Conservation (phyloP, 2,113 vertebrate species). For the Anser cygnoides region DNA sequence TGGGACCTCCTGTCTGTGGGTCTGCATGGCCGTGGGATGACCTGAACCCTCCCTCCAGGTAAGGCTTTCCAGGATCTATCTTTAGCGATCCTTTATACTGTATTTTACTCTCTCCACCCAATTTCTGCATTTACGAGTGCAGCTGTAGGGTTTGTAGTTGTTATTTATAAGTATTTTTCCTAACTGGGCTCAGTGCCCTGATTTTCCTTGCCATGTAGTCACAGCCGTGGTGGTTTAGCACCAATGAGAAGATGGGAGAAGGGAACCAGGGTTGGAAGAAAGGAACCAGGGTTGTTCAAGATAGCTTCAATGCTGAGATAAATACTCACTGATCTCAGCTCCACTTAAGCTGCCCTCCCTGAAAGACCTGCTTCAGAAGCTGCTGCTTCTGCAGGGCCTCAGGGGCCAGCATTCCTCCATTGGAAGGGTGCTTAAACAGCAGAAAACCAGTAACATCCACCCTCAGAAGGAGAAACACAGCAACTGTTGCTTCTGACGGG, state of each 20-base stretch:
- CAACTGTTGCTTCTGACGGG: background rate
- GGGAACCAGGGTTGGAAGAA: background rate
- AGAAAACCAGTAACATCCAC: background rate
- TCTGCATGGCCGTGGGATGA: rapidly evolving
- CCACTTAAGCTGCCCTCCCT: background rate
- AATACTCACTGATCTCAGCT: background rate
- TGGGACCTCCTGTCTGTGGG: background rate
- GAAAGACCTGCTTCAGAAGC: background rate
- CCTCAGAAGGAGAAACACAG: background rate
- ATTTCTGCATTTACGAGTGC: background rate
- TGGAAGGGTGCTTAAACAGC: background rate
- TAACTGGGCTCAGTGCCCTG: background rate
- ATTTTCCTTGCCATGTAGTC: background rate
- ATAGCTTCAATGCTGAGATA: background rate
- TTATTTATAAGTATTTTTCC: background rate
- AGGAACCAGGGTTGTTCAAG: background rate
- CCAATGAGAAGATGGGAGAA: background rate
- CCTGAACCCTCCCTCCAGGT: background rate
- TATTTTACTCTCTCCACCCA: background rate
- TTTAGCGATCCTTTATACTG: background rate
- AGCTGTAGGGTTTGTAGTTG: background rate
- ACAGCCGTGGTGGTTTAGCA: background rate
- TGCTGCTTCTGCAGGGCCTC: background rate
- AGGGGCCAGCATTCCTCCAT: background rate
- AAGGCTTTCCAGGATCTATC: background rate